Conservation (phyloP, 2,888 invertebrate genomes). For the Andrena hattorfiana region DNA sequence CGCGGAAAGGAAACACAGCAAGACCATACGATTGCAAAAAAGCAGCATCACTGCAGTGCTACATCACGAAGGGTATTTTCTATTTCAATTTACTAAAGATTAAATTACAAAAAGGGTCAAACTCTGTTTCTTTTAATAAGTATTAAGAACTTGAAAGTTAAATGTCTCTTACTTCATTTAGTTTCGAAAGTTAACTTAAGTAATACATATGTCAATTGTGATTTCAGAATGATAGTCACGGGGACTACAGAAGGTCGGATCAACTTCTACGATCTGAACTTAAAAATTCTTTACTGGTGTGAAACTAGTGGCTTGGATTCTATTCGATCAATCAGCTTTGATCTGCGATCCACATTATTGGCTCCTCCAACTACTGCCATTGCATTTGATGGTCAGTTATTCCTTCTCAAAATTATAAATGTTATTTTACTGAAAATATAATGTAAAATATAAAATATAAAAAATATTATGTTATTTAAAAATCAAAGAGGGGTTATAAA, state of each 20-base stretch:
- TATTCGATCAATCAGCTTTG: constrained; percentile 86
- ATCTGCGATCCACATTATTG: constrained; percentile 74
- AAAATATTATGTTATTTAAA: background rate
- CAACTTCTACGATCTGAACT: constrained; percentile 87
- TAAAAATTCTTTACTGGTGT: constrained; percentile 87
- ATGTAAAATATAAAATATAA: background rate
- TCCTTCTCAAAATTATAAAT: background rate
- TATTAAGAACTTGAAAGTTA: too few species aligned
- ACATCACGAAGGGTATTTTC: constrained; percentile 67
- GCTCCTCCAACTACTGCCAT: constrained; percentile 33
- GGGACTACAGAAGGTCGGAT: constrained; percentile 87
- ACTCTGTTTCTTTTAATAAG: background rate
- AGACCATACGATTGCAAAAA: constrained; percentile 70
- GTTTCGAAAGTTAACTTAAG: too few species aligned
- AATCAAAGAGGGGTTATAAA: too few species aligned
- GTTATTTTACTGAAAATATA: background rate
- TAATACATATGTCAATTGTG: background rate
- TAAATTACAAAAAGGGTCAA: background rate
- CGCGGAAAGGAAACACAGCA: constrained; percentile 64
- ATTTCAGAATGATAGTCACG: constrained; percentile 86
- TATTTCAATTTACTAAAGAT: background rate
- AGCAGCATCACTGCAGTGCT: constrained; percentile 70
- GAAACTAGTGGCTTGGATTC: constrained; percentile 85
- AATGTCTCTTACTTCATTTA: too few species aligned
- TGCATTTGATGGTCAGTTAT: constrained; percentile 49